These are phyloP conservation scores for Serripes groenlandicus DNA, from an alignment of 2,888 invertebrate species.

Conservation along the genomic window DNA sequence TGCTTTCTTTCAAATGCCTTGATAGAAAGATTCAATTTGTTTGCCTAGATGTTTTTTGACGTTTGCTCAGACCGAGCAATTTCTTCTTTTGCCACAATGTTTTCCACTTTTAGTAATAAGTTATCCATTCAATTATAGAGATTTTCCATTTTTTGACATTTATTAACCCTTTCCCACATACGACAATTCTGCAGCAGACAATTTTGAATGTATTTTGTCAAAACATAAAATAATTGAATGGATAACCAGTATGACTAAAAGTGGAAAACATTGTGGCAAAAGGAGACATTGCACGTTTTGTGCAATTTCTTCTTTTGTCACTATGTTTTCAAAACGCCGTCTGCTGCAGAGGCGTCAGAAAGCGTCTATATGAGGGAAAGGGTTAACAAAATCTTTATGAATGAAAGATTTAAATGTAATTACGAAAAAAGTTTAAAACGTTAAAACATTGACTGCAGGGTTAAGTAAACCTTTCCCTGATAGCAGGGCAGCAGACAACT, in stretches of 20 bases:
- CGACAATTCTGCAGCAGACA: background rate
- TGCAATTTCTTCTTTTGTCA: background rate
- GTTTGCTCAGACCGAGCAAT: background rate
- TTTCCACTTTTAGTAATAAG: background rate
- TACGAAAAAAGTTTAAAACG: too few relatives aligned
- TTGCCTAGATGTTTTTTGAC: background rate
- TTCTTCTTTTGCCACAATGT: background rate
- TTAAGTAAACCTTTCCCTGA: background rate
- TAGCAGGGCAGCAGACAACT: too few relatives aligned
- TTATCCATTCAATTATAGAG: too few relatives aligned
- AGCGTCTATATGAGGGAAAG: background rate
- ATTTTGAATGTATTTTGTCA: background rate
- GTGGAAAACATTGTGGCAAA: background rate
- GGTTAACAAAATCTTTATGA: background rate
- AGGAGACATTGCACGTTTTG: background rate
- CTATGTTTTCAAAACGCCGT: background rate
- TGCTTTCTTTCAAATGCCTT: too few relatives aligned
- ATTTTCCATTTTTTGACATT: too few relatives aligned
- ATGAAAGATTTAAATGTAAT: too few relatives aligned
- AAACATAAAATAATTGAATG: too few relatives aligned
- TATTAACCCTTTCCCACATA: background rate
- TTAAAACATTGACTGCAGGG: too few relatives aligned
- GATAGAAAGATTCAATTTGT: too few relatives aligned
- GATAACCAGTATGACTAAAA: too few relatives aligned
- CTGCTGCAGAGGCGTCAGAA: background rate